Percentiles rank a stretch among this genome's conserved stretches.
phyloP scores from a whole-genome alignment of 2,888 invertebrate genomes.

The Andrena praecox region DNA sequence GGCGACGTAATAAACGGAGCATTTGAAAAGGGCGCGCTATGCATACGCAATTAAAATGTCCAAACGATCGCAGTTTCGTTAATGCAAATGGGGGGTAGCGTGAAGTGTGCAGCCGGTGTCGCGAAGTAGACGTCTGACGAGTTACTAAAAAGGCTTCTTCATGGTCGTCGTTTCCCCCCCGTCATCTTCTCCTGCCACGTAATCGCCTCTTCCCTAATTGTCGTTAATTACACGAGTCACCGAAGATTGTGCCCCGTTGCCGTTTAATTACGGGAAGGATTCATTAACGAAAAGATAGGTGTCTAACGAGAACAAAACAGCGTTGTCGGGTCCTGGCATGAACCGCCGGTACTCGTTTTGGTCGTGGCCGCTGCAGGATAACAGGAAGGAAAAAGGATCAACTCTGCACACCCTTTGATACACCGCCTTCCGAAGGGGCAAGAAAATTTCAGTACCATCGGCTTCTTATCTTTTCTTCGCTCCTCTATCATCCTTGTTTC shows the following conservation, averaged over 20 bases:
- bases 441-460: slow-evolving; percentile 31
- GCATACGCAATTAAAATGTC: slow-evolving; percentile 6
- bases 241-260: slow-evolving; percentile 67
- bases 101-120: slow-evolving; percentile 21
- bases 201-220: slow-evolving; percentile 71
- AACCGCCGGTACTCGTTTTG: slow-evolving; percentile 25
- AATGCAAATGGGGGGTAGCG: not conserved
- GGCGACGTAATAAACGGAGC: not conserved
- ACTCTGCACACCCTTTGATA: not conserved
- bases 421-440: not conserved
- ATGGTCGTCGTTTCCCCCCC: slow-evolving; percentile 54
- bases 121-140: slow-evolving; percentile 13
- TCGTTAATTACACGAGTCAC: slow-evolving; percentile 71
- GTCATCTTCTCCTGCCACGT: slow-evolving; percentile 64
- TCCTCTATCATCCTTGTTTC: not conserved
- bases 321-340: slow-evolving; percentile 42
- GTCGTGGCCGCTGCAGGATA: slow-evolving; percentile 19
- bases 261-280: slow-evolving; percentile 74
- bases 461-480: slow-evolving; percentile 1
- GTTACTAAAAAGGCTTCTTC: slow-evolving; percentile 36
- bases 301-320: slow-evolving; percentile 68
- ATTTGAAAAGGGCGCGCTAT: not conserved
- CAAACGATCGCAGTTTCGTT: not conserved
- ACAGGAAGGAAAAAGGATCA: slow-evolving; percentile 18
- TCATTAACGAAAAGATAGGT: slow-evolving; percentile 71